Percentiles rank a stretch among this genome's conserved stretches.
Evolutionary conservation across 92 coral and sea anemone genomes (phyloP).

Genomic region (Paramuricea clavata): DNA sequence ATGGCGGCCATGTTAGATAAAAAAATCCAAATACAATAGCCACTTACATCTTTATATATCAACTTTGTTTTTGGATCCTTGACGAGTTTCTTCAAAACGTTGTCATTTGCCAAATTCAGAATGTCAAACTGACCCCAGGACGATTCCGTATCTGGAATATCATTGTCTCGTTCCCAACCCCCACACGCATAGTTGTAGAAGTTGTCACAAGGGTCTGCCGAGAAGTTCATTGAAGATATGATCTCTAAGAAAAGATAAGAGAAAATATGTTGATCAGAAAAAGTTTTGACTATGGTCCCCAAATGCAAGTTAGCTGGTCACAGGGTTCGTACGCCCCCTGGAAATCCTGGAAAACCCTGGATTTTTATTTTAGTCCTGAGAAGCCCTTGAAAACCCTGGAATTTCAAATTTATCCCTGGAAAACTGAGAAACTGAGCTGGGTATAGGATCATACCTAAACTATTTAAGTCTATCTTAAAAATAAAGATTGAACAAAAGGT

Average conservation of each 20-base stretch:
- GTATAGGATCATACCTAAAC: too few relatives aligned
- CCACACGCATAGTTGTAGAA: conserved; percentile 96
- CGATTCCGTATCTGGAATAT: conserved; percentile 83
- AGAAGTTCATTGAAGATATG: conserved; percentile 74
- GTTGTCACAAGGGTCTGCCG: conserved; percentile 88
- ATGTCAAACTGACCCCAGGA: conserved; percentile 93
- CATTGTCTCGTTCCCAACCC: conserved; percentile 80
- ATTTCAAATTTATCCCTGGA: too few relatives aligned
- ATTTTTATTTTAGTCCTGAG: too few relatives aligned
- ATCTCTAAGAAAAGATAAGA: conserved; percentile 25
- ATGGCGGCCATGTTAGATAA: too few relatives aligned
- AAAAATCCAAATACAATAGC: too few relatives aligned
- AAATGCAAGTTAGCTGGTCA: neutral
- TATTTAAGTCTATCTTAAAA: too few relatives aligned
- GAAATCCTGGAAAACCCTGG: too few relatives aligned
- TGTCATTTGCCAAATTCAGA: conserved; percentile 77
- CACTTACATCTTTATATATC: conserved; percentile 75
- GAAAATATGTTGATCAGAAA: neutral
- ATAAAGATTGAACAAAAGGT: too few relatives aligned
- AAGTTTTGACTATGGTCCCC: neutral
- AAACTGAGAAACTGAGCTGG: too few relatives aligned
- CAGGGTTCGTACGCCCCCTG: too few relatives aligned
- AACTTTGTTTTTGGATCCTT: conserved; percentile 61
- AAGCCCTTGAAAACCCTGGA: too few relatives aligned
- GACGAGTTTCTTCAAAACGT: conserved; percentile 71